phyloP scores from a whole-genome alignment of 2,888 invertebrate species.

The Harpagoxenus sublaevis region DNA sequence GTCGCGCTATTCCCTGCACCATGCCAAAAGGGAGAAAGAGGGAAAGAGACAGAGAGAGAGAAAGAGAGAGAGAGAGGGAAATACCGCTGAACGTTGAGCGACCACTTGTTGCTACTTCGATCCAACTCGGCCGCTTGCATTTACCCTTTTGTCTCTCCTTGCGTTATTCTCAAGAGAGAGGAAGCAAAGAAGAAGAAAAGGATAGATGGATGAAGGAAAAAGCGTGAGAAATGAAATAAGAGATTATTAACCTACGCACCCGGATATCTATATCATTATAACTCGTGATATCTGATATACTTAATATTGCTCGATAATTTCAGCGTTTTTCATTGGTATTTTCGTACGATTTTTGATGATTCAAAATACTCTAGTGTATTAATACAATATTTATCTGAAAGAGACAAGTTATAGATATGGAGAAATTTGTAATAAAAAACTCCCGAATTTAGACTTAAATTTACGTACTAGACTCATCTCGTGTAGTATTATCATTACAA shows the following conservation, averaged over 20 bases:
- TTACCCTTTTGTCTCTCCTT: conserved; percentile 48
- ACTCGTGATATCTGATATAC: conserved; percentile 44
- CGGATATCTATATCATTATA: background rate
- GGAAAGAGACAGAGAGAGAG: conserved; percentile 37
- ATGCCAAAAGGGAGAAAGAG: conserved; percentile 9
- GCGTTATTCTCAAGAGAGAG: conserved; percentile 8
- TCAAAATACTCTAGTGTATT: background rate
- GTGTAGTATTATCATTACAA: background rate
- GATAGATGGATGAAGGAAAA: background rate
- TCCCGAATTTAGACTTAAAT: background rate
- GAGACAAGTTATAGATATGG: background rate
- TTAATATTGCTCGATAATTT: conserved; percentile 64
- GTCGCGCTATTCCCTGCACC: conserved; percentile 68
- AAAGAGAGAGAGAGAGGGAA: conserved; percentile 43
- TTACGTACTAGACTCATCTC: background rate
- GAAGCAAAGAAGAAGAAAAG: background rate
- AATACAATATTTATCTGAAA: background rate
- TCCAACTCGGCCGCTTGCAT: conserved; percentile 66
- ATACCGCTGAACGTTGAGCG: conserved; percentile 66
- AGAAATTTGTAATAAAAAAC: background rate
- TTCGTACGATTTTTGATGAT: background rate
- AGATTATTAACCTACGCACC: conserved; percentile 62
- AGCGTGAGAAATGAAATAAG: conserved; percentile 26
- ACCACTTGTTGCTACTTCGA: conserved; percentile 84
- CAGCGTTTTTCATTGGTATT: background rate